These are phyloP conservation scores for Hyles euphorbiae DNA, from an alignment of 1,140 invertebrate genomes.

Conservation along the genomic window DNA sequence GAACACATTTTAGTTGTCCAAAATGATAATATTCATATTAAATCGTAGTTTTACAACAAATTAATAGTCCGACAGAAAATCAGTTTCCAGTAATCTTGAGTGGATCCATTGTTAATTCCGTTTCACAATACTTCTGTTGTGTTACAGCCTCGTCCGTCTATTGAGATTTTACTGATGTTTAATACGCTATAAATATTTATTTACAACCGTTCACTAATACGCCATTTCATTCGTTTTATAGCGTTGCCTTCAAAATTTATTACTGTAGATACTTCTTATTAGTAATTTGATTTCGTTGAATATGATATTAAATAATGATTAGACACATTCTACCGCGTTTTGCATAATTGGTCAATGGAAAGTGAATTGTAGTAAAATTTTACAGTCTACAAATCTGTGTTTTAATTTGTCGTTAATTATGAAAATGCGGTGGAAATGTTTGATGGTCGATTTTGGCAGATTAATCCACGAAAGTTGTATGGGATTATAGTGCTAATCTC, in stretches of 20 bases:
- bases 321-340: constrained; percentile 47
- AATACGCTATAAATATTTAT: constrained; percentile 66
- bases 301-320: constrained; percentile 56
- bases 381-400: neutral
- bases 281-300: constrained; percentile 58
- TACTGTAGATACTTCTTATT: constrained; percentile 40
- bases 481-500: no score
- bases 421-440: neutral
- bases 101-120: constrained; percentile 25
- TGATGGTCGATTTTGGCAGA: neutral
- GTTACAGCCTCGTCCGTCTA: constrained; percentile 43
- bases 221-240: constrained; percentile 63
- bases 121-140: constrained; percentile 44
- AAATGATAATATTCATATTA: constrained; percentile 5
- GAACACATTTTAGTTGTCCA: constrained; percentile 2
- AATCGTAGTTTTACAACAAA: constrained; percentile 7
- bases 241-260: constrained; percentile 53
- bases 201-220: constrained; percentile 58
- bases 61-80: constrained; percentile 7
- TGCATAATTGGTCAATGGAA: constrained; percentile 42
- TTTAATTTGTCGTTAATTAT: neutral
- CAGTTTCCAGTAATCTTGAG: constrained; percentile 7
- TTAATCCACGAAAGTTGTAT: neutral
- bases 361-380: constrained; percentile 15
- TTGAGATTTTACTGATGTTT: constrained; percentile 63